Conservation (phyloP, 64 coral and sea anemone genomes). For the Dendronephthya gigantea region DNA sequence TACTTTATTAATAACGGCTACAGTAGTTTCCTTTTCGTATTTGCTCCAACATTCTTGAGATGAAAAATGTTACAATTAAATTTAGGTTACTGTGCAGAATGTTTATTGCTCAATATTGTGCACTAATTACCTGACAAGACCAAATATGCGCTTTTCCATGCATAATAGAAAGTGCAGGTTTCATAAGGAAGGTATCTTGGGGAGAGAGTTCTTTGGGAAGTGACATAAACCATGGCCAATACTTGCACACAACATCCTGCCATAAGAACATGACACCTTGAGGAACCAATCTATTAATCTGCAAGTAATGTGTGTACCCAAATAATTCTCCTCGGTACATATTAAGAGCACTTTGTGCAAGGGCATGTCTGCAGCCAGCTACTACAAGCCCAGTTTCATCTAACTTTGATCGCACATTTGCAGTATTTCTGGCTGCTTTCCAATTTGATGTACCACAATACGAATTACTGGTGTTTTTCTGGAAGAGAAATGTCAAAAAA, state of each 20-base stretch:
- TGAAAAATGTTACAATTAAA: too few relatives aligned
- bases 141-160: too few relatives aligned
- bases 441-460: background rate
- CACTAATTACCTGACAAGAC: constrained; percentile 45
- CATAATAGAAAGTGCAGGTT: constrained; percentile 35
- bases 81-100: too few relatives aligned
- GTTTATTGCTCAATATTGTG: background rate
- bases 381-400: constrained; percentile 25
- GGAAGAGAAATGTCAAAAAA: background rate
- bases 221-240: too few relatives aligned
- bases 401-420: background rate
- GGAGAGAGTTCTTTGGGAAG: background rate
- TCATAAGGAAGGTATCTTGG: constrained; percentile 14
- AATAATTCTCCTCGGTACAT: constrained; percentile 5
- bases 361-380: background rate
- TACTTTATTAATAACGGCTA: background rate
- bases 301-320: constrained; percentile 27
- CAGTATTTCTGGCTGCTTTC: constrained; percentile 1
- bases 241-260: constrained; percentile 31
- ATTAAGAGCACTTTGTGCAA: constrained; percentile 5
- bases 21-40: too few relatives aligned
- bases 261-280: constrained; percentile 1
- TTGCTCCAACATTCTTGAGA: too few relatives aligned
- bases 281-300: background rate
- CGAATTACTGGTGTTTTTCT: background rate